Evolutionary conservation across 2,888 invertebrate species (phyloP).

Genomic region (Lathronympha strigana): DNA sequence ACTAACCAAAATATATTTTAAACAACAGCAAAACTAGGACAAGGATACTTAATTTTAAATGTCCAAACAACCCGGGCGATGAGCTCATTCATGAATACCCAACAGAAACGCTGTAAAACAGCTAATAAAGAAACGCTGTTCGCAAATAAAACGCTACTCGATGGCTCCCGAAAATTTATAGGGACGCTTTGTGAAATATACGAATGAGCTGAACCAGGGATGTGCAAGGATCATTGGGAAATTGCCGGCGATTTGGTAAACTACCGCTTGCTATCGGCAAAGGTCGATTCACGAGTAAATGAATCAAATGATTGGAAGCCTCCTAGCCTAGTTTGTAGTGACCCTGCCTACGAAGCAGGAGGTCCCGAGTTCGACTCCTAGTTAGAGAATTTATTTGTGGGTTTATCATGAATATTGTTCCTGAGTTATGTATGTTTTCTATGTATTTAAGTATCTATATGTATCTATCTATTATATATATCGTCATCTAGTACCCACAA

Average conservation of each 20-base stretch:
- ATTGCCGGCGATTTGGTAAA: neutral
- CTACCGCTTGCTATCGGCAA: neutral
- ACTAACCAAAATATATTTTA: too few relatives aligned
- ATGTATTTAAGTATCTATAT: too few relatives aligned
- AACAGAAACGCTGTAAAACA: slow-evolving; percentile 56
- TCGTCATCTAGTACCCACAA: too few relatives aligned
- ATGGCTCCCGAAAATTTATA: slow-evolving; percentile 70
- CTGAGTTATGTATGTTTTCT: too few relatives aligned
- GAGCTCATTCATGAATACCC: slow-evolving; percentile 56
- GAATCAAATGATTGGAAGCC: neutral
- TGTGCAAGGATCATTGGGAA: neutral
- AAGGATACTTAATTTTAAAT: slow-evolving; percentile 20
- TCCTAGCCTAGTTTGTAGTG: too few relatives aligned
- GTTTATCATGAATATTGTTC: too few relatives aligned
- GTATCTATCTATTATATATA: too few relatives aligned
- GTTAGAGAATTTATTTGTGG: too few relatives aligned
- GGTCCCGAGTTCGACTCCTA: too few relatives aligned
- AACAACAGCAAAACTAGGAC: neutral
- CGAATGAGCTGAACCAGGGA: slow-evolving; percentile 59
- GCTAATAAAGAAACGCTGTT: slow-evolving; percentile 66
- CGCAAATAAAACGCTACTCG: slow-evolving; percentile 72
- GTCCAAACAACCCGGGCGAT: slow-evolving; percentile 42
- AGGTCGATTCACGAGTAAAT: neutral
- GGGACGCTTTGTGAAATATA: slow-evolving; percentile 69
- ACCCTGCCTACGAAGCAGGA: too few relatives aligned